Conservation (phyloP, 1,140 invertebrate species). For the Micrasema minimum region DNA sequence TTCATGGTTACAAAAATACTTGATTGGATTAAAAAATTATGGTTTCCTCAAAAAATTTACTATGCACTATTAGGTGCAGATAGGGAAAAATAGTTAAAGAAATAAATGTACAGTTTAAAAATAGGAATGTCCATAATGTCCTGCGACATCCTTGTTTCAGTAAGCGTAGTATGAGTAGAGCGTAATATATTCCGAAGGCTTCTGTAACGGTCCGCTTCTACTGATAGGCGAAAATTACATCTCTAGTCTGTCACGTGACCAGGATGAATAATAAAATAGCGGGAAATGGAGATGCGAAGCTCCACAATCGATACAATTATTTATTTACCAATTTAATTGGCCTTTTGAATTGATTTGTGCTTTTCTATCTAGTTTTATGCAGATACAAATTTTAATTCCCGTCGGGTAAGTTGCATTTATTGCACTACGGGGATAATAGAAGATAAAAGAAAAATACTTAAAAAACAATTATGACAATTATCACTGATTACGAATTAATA, state of each 20-base stretch:
- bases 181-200: conserved; percentile 30
- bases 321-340: background rate
- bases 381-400: background rate
- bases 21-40: too few species aligned
- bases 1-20: too few species aligned
- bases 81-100: too few species aligned
- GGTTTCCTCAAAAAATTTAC: too few species aligned
- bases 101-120: too few species aligned
- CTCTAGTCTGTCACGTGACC: conserved; percentile 50
- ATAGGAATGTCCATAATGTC: too few species aligned
- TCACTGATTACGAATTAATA: too few species aligned
- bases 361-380: background rate
- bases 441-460: background rate
- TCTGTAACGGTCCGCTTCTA: conserved; percentile 26
- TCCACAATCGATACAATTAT: background rate
- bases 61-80: too few species aligned
- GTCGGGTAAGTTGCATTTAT: background rate
- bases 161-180: conserved; percentile 23
- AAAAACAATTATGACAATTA: too few species aligned
- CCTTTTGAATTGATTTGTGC: background rate
- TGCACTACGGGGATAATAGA: background rate
- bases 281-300: background rate
- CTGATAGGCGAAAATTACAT: conserved; percentile 52
- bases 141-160: conserved; percentile 3
- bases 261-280: conserved; percentile 51